Conservation (phyloP, 2,113 vertebrate species). For the Eidolon helvum region DNA sequence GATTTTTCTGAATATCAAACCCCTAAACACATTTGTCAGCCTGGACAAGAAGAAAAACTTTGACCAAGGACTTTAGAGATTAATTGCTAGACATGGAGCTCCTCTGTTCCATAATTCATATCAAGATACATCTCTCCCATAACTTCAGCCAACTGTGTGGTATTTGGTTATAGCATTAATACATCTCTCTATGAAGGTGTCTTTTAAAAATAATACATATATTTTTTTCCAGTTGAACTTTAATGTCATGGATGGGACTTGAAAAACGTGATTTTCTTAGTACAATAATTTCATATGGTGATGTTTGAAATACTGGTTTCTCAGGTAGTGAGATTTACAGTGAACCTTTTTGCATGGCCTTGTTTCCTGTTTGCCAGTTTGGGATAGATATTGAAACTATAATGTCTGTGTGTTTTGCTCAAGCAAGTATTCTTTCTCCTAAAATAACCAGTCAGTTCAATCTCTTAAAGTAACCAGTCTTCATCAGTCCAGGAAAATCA, state of each 20-base stretch:
- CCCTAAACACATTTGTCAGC: slow-evolving; percentile 38
- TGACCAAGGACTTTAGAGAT: slow-evolving; percentile 42
- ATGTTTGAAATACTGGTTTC: not conserved
- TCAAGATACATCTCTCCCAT: not conserved
- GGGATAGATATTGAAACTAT: not conserved
- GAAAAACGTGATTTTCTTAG: not conserved
- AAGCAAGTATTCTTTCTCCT: slow-evolving; percentile 4
- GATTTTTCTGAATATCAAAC: slow-evolving; percentile 45
- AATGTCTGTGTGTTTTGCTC: not conserved
- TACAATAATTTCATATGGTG: not conserved
- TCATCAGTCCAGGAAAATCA: not conserved
- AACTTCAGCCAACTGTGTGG: not conserved
- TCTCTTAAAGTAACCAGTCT: not conserved
- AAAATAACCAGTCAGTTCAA: not conserved
- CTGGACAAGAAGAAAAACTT: not conserved
- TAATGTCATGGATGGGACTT: not conserved
- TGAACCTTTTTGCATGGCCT: not conserved
- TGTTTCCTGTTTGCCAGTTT: not conserved
- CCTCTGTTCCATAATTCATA: not conserved
- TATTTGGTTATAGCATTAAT: not conserved
- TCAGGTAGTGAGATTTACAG: not conserved
- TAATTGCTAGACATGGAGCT: not conserved
- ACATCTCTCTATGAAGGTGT: not conserved
- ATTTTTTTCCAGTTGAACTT: not conserved
- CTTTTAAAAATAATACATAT: not conserved